Conservation (phyloP, 2,113 vertebrate genomes). For the Platanista minor region DNA sequence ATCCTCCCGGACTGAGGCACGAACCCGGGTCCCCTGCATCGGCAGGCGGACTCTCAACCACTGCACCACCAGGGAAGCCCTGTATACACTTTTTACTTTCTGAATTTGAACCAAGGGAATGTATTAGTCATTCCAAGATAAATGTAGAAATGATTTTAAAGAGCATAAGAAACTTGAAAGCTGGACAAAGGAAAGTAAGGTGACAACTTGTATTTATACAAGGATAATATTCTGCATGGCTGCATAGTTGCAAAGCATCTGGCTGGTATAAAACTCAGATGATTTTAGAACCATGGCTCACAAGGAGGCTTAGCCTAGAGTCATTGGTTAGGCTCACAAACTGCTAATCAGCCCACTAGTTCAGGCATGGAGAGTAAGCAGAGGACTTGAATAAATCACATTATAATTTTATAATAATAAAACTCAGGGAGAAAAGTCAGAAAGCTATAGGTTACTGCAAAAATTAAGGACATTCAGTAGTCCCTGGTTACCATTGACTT, state of each 20-base stretch:
- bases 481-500: background rate
- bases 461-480: background rate
- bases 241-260: background rate
- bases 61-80: too few species aligned
- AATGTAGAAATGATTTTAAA: conserved; percentile 34
- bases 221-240: background rate
- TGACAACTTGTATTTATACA: background rate
- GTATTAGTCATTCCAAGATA: conserved; percentile 31
- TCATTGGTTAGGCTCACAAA: background rate
- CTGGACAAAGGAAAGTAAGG: background rate
- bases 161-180: background rate
- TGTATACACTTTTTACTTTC: background rate
- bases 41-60: too few species aligned
- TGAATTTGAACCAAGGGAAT: conserved; percentile 20
- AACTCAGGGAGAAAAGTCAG: background rate
- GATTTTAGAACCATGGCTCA: background rate
- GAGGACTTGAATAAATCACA: background rate
- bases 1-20: too few species aligned
- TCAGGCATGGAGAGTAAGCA: background rate
- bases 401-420: conserved; percentile 9
- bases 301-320: background rate
- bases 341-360: background rate
- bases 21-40: too few species aligned
- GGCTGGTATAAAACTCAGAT: background rate
- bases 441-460: background rate